Evolutionary conservation across 1,140 invertebrate genomes (phyloP), one percentile per base, ranked within the genome.

Genomic region (Cepaea nemoralis): DNA sequence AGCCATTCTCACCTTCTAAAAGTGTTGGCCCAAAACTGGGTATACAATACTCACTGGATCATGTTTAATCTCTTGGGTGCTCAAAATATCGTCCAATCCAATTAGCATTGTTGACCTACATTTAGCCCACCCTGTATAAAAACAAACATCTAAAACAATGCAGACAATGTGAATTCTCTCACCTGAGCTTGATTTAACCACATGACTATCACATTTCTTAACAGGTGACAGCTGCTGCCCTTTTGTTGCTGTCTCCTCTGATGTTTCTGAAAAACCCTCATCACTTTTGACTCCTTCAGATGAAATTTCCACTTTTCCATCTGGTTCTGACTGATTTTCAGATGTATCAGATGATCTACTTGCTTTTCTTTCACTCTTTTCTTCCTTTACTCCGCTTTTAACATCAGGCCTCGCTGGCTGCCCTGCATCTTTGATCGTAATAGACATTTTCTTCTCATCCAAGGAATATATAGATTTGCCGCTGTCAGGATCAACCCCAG

Each of bases 221-320:
- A 45, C 14, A 27, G 48, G 59, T n/a, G 75, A 67, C 45, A 73
- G 16, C 0, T 27, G 37, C 10, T 85, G 70, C 6, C 83, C 79
- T 70, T 76, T 80, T 40, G 50, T 39, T 35, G 76, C 71, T 1
- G 66, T 42, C n/a, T 48, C 73, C 39, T 82, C 76, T 42, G 83
- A 84, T 3, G 63, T 40, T 27, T 84, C 83, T 33, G 83, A 84
- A 48, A 85, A 85, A 37, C 84, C 84, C 67, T 85, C 84, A 42
- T 85, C 84, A 55, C 81, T 85, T 71, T 70, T 83, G 14, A 77
- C 63, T 22, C 83, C 78, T 40, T 82, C 82, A 27, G 84, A 78
- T n/a, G 40, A 12, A 16, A 48, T 27, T 39, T 75, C 50, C 33
- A 24, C 42, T 50, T 76, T 82, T 45, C 39, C 70, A 55, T 82